Base-by-base conservation (phyloP, 2,797 vertebrate genomes). In the Schizopygopsis malacanthus region DNA sequence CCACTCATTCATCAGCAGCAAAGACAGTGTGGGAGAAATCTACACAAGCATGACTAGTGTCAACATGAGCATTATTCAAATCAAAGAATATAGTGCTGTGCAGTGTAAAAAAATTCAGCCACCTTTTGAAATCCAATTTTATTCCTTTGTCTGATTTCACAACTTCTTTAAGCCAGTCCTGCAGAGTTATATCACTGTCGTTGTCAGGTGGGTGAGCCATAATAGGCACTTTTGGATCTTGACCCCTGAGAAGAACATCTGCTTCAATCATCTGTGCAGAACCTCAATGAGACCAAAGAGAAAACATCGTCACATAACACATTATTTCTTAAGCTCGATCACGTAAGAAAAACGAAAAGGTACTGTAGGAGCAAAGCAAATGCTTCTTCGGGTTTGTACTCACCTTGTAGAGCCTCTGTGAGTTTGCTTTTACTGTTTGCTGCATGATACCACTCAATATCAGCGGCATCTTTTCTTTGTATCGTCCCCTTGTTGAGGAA, bases 121-220 rank as follows among this genome's bases (percentile, higher is more conserved):
- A 98, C 98, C 98, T 98, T 94, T 99, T 99, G 84, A 99, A 99
- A 91, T 99, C 98, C 72, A 99, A 94, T 89, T 99, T 99, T 79
- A 99, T 96, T 87, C 98, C 98, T 91, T 97, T 97, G 37, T 91
- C 28, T 11, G 94, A 95, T 39, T 54, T 70, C 43, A 81, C 89
- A 22, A 97, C 94, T 81, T 82, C 92, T 54, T 92, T 56, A 75
- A 99, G 93, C 97, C 97, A 99, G 20, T 97, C 96, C 83, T 89
- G 91, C 77, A 99, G 91, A 0, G 96, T 97, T 89, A 96, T 96
- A 92, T 99, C 96, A 73, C 97, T 97, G 92, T 96, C 95, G 0
- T 90, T 96, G 83, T 96, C 94, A 0, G 98, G 98, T 2, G 98
- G 98, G 18, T 99, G 98, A 1, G 97, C 97, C 97, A 99, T 97